Evolutionary conservation across 2,113 vertebrate species (phyloP).

Genomic region (Odocoileus hemionus): DNA sequence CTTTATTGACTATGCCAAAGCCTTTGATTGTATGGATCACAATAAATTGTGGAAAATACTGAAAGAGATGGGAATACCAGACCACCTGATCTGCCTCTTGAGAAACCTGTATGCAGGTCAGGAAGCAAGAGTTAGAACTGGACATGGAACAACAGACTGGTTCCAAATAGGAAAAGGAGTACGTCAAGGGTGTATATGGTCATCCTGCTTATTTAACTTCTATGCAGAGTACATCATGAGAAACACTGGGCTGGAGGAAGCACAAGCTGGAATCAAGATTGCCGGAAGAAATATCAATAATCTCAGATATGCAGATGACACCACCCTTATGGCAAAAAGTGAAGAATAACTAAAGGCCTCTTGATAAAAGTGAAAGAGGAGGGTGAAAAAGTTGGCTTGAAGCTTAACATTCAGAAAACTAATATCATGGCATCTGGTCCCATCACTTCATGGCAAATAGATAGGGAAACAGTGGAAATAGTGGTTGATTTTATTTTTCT

Average conservation of each 20-base stretch:
- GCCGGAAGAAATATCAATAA: neutral
- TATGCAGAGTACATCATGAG: neutral
- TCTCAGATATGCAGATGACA: neutral
- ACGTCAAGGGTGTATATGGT: fast-evolving
- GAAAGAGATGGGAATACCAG: neutral
- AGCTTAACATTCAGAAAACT: neutral
- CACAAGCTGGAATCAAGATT: neutral
- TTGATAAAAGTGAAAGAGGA: neutral
- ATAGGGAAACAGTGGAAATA: too few relatives aligned
- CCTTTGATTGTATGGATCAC: neutral
- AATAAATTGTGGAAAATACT: neutral
- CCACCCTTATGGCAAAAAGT: neutral
- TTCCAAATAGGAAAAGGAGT: neutral
- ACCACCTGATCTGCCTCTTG: too few relatives aligned
- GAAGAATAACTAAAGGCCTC: neutral
- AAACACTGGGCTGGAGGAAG: neutral
- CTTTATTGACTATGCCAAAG: neutral
- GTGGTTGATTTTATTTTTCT: too few relatives aligned
- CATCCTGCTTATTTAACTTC: neutral
- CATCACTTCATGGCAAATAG: too few relatives aligned
- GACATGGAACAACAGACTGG: neutral
- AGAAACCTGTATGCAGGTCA: neutral
- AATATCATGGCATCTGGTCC: too few relatives aligned
- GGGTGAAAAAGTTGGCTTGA: neutral
- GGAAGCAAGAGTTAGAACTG: neutral